A percentile compares a stretch with the other conserved stretches of the same genome.
phyloP scores from a whole-genome alignment of 1,140 invertebrate genomes.

The Conus betulinus region DNA sequence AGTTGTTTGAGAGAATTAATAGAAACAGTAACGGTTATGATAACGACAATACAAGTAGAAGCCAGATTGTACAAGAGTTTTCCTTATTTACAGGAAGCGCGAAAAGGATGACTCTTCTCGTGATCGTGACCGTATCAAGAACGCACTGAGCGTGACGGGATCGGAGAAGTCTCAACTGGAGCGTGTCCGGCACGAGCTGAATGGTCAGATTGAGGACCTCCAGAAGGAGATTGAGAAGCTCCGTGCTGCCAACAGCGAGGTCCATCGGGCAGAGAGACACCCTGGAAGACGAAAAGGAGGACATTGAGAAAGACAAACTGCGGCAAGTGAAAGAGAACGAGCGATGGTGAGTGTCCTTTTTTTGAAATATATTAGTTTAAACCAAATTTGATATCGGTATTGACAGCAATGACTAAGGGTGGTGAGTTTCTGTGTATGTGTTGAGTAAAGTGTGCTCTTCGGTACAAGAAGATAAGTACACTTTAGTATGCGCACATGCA shows the following conservation, averaged over 20 bases:
- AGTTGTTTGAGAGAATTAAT: too few species aligned
- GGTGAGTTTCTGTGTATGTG: too few species aligned
- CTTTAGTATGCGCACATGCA: too few species aligned
- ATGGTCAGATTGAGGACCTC: slow-evolving; percentile 69
- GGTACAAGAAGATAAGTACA: too few species aligned
- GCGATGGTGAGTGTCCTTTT: slow-evolving; percentile 67
- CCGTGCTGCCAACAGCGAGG: slow-evolving; percentile 71
- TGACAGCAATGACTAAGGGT: too few species aligned
- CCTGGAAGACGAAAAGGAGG: slow-evolving; percentile 75
- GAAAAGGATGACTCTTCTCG: slow-evolving; percentile 70
- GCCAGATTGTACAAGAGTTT: background rate
- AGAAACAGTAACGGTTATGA: too few species aligned
- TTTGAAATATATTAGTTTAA: too few species aligned
- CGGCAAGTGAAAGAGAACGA: slow-evolving; percentile 75
- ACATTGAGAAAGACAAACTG: slow-evolving; percentile 73
- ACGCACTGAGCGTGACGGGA: slow-evolving; percentile 67
- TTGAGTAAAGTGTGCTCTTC: too few species aligned
- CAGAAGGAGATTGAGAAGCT: slow-evolving; percentile 72
- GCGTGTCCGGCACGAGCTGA: slow-evolving; percentile 67
- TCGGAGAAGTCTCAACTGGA: slow-evolving; percentile 74
- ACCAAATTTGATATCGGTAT: too few species aligned
- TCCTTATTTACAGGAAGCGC: slow-evolving; percentile 58
- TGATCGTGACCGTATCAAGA: slow-evolving; percentile 74
- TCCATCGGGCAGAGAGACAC: slow-evolving; percentile 73
- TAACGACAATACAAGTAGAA: too few species aligned